Conservation (phyloP, 2,797 vertebrate genomes). For the Rhynchotus rufescens region DNA sequence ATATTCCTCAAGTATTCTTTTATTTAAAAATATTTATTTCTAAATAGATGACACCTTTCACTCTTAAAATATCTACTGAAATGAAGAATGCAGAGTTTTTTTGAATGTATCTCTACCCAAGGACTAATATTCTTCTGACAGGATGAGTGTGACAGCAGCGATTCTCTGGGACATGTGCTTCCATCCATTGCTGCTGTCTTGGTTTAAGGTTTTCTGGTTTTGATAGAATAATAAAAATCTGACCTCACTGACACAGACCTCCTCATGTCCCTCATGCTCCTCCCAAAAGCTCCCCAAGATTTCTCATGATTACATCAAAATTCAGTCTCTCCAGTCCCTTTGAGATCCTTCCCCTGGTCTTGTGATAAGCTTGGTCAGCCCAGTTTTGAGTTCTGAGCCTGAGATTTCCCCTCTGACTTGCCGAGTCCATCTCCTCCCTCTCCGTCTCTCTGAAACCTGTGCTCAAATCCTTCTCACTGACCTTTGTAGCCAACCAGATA, state of each 20-base stretch:
- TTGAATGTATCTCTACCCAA: background rate
- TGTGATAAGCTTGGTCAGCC: background rate
- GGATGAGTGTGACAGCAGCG: background rate
- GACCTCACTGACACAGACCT: rapidly evolving
- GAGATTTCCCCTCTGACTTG: background rate
- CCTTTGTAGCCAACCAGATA: background rate
- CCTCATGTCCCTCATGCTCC: rapidly evolving
- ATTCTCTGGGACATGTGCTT: background rate
- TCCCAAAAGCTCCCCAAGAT: background rate
- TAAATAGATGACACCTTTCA: background rate
- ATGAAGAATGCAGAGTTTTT: background rate
- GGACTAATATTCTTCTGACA: background rate
- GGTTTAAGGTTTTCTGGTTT: background rate
- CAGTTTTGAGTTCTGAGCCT: rapidly evolving
- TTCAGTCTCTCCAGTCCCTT: background rate
- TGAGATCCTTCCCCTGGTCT: background rate
- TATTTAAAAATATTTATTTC: background rate
- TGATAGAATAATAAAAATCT: background rate
- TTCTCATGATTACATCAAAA: background rate
- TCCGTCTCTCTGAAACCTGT: background rate
- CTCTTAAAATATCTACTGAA: background rate
- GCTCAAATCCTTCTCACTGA: background rate
- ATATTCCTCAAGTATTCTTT: background rate
- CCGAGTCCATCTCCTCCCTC: rapidly evolving
- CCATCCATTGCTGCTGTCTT: background rate